Evolutionary conservation across 2,797 vertebrate genomes (phyloP).

Genomic region (Syngnathus rostellatus): DNA sequence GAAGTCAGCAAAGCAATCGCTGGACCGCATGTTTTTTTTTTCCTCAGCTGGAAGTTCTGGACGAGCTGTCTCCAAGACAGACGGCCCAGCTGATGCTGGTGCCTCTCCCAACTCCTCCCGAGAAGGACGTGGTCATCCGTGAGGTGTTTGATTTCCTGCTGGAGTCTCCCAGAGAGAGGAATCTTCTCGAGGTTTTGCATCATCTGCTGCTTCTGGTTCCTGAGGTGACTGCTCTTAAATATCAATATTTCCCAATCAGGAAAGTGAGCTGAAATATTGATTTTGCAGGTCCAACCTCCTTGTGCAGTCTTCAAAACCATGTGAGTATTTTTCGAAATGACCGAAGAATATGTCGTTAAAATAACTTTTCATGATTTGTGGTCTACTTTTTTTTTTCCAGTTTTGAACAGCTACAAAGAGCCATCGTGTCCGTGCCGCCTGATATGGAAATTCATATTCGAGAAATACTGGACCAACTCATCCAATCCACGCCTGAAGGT

Average conservation of each 20-base stretch:
- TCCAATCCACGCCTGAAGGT: constrained; percentile 44
- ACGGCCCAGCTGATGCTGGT: constrained; percentile 50
- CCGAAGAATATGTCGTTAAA: not conserved
- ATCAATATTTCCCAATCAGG: not conserved
- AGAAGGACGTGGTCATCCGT: constrained; percentile 41
- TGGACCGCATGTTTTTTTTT: not conserved
- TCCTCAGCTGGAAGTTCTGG: constrained; percentile 51
- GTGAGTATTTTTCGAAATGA: constrained; percentile 39
- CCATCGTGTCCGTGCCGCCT: constrained; percentile 17
- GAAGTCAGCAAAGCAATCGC: not conserved
- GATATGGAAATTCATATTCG: constrained; percentile 39
- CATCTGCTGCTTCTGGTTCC: constrained; percentile 3
- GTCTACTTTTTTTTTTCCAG: constrained; percentile 19
- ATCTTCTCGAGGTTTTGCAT: constrained; percentile 24
- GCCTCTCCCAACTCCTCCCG: constrained; percentile 38
- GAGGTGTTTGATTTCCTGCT: constrained; percentile 56
- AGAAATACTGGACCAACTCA: constrained; percentile 36
- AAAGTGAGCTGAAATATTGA: not conserved
- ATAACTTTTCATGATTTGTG: not conserved
- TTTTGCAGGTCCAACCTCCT: constrained; percentile 33
- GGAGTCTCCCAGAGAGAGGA: constrained; percentile 16
- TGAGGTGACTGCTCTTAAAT: constrained; percentile 30
- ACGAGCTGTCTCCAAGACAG: constrained; percentile 45
- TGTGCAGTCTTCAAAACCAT: constrained; percentile 43
- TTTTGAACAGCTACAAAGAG: constrained; percentile 34